Percentiles rank a stretch among this genome's conserved stretches.
Conservation (phyloP, 2,888 invertebrate genomes). For the Amphipyra berbera region DNA sequence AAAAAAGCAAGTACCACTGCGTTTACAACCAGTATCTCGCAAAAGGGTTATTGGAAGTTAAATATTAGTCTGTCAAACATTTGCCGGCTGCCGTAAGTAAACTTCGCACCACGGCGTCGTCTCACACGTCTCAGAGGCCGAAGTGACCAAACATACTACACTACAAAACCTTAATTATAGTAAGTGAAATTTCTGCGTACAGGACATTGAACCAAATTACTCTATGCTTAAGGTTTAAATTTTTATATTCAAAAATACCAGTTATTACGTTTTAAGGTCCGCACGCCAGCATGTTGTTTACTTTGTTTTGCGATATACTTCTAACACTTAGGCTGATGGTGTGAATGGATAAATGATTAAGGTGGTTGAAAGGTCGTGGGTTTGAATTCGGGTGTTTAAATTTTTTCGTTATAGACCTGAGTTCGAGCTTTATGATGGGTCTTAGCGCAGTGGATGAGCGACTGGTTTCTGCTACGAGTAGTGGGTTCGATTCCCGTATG, state of each 20-base stretch:
- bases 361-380: neutral
- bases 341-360: neutral
- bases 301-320: conserved; percentile 4
- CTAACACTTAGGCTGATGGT: neutral
- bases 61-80: conserved; percentile 39
- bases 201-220: too few relatives aligned
- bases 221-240: too few relatives aligned
- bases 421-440: too few relatives aligned
- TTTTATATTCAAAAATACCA: too few relatives aligned
- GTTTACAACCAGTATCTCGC: conserved; percentile 7
- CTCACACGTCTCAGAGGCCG: conserved; percentile 22
- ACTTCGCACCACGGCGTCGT: conserved; percentile 3
- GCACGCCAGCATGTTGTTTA: neutral
- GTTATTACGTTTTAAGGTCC: too few relatives aligned
- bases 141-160: neutral
- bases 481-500: too few relatives aligned
- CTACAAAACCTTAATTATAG: too few relatives aligned
- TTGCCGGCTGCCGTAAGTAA: conserved; percentile 21
- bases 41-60: conserved; percentile 13
- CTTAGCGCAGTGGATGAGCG: too few relatives aligned
- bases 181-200: too few relatives aligned
- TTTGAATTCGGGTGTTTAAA: neutral
- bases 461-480: too few relatives aligned
- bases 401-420: too few relatives aligned
- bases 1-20: conserved; percentile 4